Evolutionary conservation across 92 coral and sea anemone species (phyloP).

Genomic region (Epizoanthus stellaris): DNA sequence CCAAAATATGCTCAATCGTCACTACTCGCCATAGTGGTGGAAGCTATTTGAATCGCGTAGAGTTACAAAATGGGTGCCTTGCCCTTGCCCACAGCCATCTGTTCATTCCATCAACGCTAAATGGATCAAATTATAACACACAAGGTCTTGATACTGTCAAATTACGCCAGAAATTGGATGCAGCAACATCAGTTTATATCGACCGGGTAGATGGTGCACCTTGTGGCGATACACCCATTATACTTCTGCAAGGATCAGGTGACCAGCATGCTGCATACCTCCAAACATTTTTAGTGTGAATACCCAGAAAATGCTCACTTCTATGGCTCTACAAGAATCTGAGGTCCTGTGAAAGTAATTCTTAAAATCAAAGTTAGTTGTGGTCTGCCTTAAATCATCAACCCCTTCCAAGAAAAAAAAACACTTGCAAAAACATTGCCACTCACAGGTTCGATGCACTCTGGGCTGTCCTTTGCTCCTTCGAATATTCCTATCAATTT

Average conservation of each 20-base stretch:
- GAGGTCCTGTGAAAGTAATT: too few relatives aligned
- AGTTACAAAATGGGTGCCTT: conserved; percentile 51
- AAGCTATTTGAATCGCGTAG: conserved; percentile 48
- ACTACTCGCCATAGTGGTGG: conserved; percentile 63
- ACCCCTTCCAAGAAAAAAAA: too few relatives aligned
- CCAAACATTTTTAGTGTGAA: too few relatives aligned
- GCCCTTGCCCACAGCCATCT: conserved; percentile 48
- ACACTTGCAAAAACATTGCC: too few relatives aligned
- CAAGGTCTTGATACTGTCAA: conserved; percentile 31
- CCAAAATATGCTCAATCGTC: conserved; percentile 36
- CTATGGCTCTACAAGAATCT: too few relatives aligned
- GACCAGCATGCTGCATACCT: conserved; percentile 51
- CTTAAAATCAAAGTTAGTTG: too few relatives aligned
- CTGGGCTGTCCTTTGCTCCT: too few relatives aligned
- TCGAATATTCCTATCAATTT: too few relatives aligned
- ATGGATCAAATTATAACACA: conserved; percentile 38
- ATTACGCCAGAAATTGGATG: conserved; percentile 43
- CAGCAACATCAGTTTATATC: conserved; percentile 58
- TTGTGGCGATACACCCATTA: conserved; percentile 47
- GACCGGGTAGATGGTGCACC: conserved; percentile 63
- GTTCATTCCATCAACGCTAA: conserved; percentile 52
- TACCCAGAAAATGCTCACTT: too few relatives aligned
- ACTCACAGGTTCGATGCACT: too few relatives aligned
- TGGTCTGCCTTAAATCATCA: too few relatives aligned
- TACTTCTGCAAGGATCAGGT: conserved; percentile 51